Base-by-base conservation (phyloP, 2,797 vertebrate species). In the Oryzias dopingdopingensis region DNA sequence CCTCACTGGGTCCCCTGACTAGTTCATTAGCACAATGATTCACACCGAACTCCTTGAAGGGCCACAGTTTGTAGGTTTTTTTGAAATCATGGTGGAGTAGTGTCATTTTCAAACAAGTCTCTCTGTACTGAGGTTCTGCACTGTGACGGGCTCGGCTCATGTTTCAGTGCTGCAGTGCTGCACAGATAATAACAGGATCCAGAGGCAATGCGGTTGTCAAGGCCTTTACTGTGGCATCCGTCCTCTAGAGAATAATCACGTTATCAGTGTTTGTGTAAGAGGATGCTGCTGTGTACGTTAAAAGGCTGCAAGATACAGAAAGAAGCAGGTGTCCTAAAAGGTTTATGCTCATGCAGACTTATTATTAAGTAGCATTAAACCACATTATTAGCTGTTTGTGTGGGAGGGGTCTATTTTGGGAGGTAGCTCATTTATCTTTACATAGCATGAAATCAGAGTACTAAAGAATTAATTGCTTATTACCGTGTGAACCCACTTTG, bases 21-120 rank as follows among this genome's bases (percentile, higher is more conserved):
- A 76, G 77, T 84, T 88, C 69, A 86, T 90, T 88, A 84, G 79
- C 84, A 88, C 86, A 87, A 81, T 90, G 88, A 91, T 89, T 89
- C 81, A 89, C 82, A 79, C 74, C 76, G 80, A 86, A 76, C 72
- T 74, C 78, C 86, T 85, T 78, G 50, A 80, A 86, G 87, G 86
- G 83, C 83, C 79, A 79, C 74, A 72, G 63, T 87, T 88, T 89
- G 86, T 90, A 75, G 69, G 59, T 83, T 84, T 84, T 22, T 22
- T 80, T 66, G 42, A 70, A 87, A 80, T 78, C 13, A 54, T 83
- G 81, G 70, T 14, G 73, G 79, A 78, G 64, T 48, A 50, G 48
- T 10, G 67, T 73, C 77, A 63, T 72, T 71, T 62, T 80, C 68
- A 78, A 79, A 84, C 79, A 80, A 68, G 59, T 68, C 69, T 78